A percentile compares a stretch with the other conserved stretches of the same genome.
phyloP scores from a whole-genome alignment of 2,797 vertebrate genomes.

The Chiloscyllium punctatum region DNA sequence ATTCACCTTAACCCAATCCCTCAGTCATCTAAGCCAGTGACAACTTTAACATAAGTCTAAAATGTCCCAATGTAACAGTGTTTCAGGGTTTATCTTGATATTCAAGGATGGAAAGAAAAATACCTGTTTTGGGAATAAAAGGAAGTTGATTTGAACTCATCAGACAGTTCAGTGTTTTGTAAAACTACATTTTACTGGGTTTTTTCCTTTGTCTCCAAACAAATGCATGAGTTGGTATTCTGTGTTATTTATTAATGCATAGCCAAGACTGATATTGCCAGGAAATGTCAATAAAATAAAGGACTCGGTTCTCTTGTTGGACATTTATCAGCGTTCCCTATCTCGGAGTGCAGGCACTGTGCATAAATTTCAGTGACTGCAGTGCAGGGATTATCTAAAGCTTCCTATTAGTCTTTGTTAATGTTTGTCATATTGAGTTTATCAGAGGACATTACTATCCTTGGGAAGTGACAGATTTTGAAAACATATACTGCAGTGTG shows the following conservation, averaged over 20 bases:
- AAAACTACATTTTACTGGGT: neutral
- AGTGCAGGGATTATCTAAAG: slow-evolving; percentile 30
- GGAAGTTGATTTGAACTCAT: neutral
- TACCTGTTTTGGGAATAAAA: neutral
- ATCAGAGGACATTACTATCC: slow-evolving; percentile 34
- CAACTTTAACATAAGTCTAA: neutral
- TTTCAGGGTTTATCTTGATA: neutral
- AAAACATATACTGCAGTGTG: slow-evolving; percentile 2
- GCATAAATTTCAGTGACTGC: slow-evolving; percentile 29
- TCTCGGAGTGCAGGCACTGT: slow-evolving; percentile 12
- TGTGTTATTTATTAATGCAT: slow-evolving; percentile 3
- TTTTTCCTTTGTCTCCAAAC: slow-evolving; percentile 2
- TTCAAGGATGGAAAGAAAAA: neutral
- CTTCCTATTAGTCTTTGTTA: slow-evolving; percentile 21
- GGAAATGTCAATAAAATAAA: slow-evolving; percentile 36
- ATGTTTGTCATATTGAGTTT: slow-evolving; percentile 36
- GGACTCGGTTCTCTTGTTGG: neutral
- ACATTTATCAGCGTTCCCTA: neutral
- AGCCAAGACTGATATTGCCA: neutral
- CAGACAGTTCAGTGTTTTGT: neutral
- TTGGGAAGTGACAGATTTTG: slow-evolving; percentile 36
- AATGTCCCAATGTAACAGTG: neutral
- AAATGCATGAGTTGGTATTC: neutral
- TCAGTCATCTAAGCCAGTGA: neutral
- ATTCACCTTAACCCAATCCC: no score